Evolutionary conservation across 2,888 invertebrate genomes (phyloP).

Genomic region (Philaethria dido): DNA sequence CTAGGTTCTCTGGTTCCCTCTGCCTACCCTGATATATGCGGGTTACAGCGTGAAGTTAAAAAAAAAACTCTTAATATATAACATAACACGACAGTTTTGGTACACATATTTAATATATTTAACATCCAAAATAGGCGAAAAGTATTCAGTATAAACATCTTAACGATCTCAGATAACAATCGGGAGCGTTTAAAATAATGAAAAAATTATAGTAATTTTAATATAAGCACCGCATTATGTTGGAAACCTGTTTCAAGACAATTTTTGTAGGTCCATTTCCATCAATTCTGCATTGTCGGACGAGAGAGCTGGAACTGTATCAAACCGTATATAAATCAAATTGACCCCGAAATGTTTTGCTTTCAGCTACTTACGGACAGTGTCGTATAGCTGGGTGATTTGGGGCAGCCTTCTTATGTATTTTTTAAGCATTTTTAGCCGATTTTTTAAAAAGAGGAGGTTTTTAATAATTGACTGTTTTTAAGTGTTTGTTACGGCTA

Average conservation of each 20-base stretch:
- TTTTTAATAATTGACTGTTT: too few species aligned
- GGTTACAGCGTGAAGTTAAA: too few species aligned
- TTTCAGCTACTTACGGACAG: slow-evolving; percentile 78
- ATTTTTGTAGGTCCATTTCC: slow-evolving; percentile 36
- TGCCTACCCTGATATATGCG: too few species aligned
- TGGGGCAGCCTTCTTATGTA: slow-evolving; percentile 4
- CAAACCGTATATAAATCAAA: slow-evolving; percentile 79
- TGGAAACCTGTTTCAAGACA: slow-evolving; percentile 28
- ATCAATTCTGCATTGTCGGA: slow-evolving; percentile 41
- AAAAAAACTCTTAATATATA: background rate
- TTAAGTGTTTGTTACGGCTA: too few species aligned
- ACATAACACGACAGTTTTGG: slow-evolving; percentile 11
- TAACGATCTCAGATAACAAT: slow-evolving; percentile 27
- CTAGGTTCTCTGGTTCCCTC: too few species aligned
- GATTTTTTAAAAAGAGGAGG: too few species aligned
- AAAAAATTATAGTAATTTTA: slow-evolving; percentile 37
- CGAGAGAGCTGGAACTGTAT: slow-evolving; percentile 66
- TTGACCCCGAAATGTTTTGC: slow-evolving; percentile 71
- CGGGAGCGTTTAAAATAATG: slow-evolving; percentile 30
- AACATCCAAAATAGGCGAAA: slow-evolving; percentile 20
- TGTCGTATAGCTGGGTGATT: slow-evolving; percentile 47
- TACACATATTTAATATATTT: slow-evolving; percentile 12
- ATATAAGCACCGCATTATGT: slow-evolving; percentile 33
- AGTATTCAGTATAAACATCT: slow-evolving; percentile 27
- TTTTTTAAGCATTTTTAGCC: background rate